Evolutionary conservation across 2,113 vertebrate species (phyloP).

Genomic region (Thomomys bottae): DNA sequence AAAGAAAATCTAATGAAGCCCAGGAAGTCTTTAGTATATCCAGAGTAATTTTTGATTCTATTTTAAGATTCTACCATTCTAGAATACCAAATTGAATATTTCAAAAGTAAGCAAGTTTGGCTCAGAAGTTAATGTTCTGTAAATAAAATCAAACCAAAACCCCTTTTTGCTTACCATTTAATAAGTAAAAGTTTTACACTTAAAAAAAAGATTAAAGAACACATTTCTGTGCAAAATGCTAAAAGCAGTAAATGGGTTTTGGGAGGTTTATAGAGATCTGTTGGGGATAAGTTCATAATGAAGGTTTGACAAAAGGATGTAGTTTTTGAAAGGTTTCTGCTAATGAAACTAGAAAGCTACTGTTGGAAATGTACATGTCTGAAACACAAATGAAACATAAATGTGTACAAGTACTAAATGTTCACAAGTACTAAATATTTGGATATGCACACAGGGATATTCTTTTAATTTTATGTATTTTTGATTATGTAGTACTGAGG

Average conservation of each 20-base stretch:
- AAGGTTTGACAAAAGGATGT: slow-evolving; percentile 26
- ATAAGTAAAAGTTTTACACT: not conserved
- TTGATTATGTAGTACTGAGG: not conserved
- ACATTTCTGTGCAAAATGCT: slow-evolving; percentile 23
- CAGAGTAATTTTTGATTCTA: slow-evolving; percentile 41
- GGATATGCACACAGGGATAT: too few relatives aligned
- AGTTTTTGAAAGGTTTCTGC: slow-evolving; percentile 8
- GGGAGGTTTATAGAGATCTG: slow-evolving; percentile 1
- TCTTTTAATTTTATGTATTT: not conserved
- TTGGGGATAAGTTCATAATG: not conserved
- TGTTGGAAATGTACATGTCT: not conserved
- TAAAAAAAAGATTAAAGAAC: not conserved
- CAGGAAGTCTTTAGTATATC: not conserved
- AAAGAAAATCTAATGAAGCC: too few relatives aligned
- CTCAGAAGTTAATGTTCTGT: slow-evolving; percentile 11
- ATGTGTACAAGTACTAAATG: not conserved
- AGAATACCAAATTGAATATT: not conserved
- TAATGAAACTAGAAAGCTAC: not conserved
- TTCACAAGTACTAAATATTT: not conserved
- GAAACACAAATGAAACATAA: not conserved
- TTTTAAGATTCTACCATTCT: not conserved
- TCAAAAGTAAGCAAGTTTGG: slow-evolving; percentile 26
- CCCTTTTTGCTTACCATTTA: slow-evolving; percentile 1
- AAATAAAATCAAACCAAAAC: not conserved
- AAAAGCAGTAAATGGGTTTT: not conserved